Conservation (phyloP, 2,113 vertebrate genomes). For the Crypturellus undulatus region DNA sequence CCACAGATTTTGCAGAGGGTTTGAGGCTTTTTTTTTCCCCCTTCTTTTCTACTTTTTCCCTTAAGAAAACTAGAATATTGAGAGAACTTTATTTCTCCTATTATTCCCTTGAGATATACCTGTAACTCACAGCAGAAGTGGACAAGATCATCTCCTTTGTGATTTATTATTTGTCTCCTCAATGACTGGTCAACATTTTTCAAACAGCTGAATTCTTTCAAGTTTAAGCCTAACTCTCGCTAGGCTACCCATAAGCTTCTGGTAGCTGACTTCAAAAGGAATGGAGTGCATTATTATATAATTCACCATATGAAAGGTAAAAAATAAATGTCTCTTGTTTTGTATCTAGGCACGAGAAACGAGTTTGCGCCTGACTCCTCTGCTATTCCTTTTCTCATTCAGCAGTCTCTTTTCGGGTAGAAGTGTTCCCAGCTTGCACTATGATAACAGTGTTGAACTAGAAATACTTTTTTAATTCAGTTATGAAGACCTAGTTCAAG, state of each 20-base stretch:
- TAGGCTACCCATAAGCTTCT: not conserved
- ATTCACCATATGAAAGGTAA: not conserved
- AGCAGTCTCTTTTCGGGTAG: not conserved
- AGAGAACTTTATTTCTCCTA: not conserved
- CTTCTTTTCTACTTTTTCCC: not conserved
- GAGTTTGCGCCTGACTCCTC: not conserved
- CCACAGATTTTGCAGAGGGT: not conserved
- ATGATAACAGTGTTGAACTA: not conserved
- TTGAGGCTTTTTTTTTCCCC: too few relatives aligned
- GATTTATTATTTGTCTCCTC: not conserved
- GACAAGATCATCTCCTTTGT: not conserved
- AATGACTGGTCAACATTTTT: not conserved
- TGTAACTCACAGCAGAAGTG: not conserved
- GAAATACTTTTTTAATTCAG: not conserved
- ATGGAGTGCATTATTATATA: not conserved
- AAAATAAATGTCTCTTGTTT: not conserved
- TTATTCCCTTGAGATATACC: not conserved
- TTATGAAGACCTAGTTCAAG: not conserved
- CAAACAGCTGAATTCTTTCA: not conserved
- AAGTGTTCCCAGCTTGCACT: not conserved
- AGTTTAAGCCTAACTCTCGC: not conserved
- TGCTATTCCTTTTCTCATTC: not conserved
- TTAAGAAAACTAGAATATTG: not conserved
- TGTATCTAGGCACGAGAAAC: not conserved
- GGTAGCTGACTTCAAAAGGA: not conserved